Conservation (phyloP, 2,113 vertebrate genomes). For the Mustelus asterias region DNA sequence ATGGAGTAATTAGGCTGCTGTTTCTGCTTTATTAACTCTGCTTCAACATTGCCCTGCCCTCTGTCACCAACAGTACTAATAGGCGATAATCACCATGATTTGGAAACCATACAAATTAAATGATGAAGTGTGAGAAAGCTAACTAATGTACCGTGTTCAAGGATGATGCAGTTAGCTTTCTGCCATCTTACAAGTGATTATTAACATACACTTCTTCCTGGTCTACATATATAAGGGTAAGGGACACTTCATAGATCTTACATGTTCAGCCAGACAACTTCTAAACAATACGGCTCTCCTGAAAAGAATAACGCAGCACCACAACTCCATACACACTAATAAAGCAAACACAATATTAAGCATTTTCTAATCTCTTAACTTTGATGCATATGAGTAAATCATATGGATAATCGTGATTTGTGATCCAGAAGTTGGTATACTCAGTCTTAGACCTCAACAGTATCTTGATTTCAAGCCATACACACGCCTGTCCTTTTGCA, state of each 20-base stretch:
- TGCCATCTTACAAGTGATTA: conserved; percentile 21
- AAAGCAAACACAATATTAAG: not conserved
- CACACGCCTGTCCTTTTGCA: conserved; percentile 33
- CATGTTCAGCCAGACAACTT: not conserved
- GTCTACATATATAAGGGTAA: too few relatives aligned
- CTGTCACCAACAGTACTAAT: conserved; percentile 61
- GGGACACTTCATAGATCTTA: not conserved
- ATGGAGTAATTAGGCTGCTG: conserved; percentile 57
- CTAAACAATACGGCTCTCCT: too few relatives aligned
- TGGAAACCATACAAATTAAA: conserved; percentile 64
- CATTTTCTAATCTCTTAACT: not conserved
- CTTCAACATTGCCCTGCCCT: conserved; percentile 61
- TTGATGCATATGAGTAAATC: conserved; percentile 20
- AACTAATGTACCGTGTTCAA: conserved; percentile 47
- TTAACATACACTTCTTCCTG: not conserved
- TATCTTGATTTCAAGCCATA: conserved; percentile 35
- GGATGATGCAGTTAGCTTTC: conserved; percentile 44
- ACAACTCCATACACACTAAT: not conserved
- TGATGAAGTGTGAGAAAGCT: conserved; percentile 57
- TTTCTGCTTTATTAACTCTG: conserved; percentile 69
- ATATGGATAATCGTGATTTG: conserved; percentile 29
- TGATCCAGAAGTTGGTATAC: conserved; percentile 32
- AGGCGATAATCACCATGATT: conserved; percentile 57
- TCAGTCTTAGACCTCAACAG: conserved; percentile 36
- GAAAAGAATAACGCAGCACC: not conserved